Base-by-base conservation (phyloP, 2,113 vertebrate species). In the Albula glossodonta region DNA sequence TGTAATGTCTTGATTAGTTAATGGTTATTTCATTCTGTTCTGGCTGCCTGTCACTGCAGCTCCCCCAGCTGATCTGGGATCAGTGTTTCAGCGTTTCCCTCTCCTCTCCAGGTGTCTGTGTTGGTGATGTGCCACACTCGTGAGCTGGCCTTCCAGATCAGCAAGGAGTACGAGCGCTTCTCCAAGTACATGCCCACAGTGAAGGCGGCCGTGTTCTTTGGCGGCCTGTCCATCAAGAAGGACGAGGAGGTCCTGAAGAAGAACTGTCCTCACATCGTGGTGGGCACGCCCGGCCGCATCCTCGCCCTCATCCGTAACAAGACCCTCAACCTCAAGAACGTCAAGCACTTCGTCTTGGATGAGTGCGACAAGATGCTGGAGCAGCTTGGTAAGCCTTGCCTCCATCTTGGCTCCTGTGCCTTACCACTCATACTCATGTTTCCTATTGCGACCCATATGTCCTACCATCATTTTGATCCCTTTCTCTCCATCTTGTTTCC, bases 331-430 rank as follows among this genome's bases (percentile, higher is more conserved):
- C 92, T 97, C 89, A 97, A 95, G 92, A 96, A 96, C 22, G 93
- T 97, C 89, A 97, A 97, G 88, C 96, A 97, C 93, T 97, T 97
- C 84, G 96, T 97, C 82, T 92, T 97, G 78, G 97, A 97, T 0
- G 97, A 97, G 91, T 97, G 97, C 1, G 97, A 97, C 92, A 97
- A 97, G 94, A 97, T 97, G 97, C 91, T 97, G 90, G 97, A 97
- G 90, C 96, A 96, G 90, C 90, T 97, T 11, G 97, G 97, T 97
- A 91, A 94, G 97, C 85, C 13, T 17, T 25, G 63, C 63, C 63
- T 60, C 57, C 57, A 60, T 60, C 17, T 13, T 60, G 57, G 57
- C 7, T 60, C 57, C 17, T 8, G 12, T 2, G 9, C 57, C 57
- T 3, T 13, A 13, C 53, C 53, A 12, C 53, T 8, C 53, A 56